Base-by-base conservation (phyloP, 2,797 vertebrate genomes). In the Micrastur ruficollis region DNA sequence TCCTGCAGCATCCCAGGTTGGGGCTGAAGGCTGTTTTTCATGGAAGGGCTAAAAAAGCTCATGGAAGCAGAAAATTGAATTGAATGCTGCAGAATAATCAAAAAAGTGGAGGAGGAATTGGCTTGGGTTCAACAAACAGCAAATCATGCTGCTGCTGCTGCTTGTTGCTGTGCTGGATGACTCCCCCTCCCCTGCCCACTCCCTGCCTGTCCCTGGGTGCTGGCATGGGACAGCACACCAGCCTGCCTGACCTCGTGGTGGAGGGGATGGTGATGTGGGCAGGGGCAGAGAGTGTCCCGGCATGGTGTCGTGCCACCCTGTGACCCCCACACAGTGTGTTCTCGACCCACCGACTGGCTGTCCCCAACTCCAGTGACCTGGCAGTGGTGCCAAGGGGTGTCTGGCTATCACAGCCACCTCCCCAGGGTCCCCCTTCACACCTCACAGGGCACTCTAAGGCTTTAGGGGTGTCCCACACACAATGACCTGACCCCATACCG, bases 141-240 rank as follows among this genome's bases (percentile, higher is more conserved):
- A 7, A 3, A n/a, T 5, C 0, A 0, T 0, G 13, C 2, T 6
- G 74, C 5, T 6, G 74, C 5, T 55, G 80, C 17, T 47, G 46
- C 26, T 44, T 6, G 40, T 42, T 1, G 4, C 19, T 10, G 62
- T 7, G 56, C 46, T 2, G 16, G 38, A 46, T 22, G 58, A 26
- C 80, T 8, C 47, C 22, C 26, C 78, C 22, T 7, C 14, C n/a
- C 29, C 63, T n/a, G 56, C 21, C 56, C 11, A 10, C 3, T 20
- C 26, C 32, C 19, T 53, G 46, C 68, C 38, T 4, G 19, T 12
- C 49, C 38, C 32, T 3, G 4, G 25, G 12, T 4, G 17, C 20
- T 22, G 65, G 56, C 49, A 38, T 34, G 56, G 65, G 22, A 32
- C 27, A 8, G 26, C 32, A 21, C 47, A 32, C 52, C 7, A 53